Percentiles rank a stretch among this genome's conserved stretches.
Conservation (phyloP, 2,113 vertebrate genomes). For the Chamaea fasciata region DNA sequence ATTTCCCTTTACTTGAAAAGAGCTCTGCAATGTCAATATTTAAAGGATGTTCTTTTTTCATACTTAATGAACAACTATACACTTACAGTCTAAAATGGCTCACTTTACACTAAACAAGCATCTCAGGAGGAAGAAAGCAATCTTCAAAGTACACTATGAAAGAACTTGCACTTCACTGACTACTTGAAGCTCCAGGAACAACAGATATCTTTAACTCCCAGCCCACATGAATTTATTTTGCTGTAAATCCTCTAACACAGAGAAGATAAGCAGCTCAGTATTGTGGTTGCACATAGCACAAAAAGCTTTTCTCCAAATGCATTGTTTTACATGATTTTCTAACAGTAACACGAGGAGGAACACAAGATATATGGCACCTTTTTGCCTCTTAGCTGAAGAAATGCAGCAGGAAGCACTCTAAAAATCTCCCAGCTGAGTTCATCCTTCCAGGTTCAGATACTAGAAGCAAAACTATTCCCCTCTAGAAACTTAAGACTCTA, state of each 20-base stretch:
- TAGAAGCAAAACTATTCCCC: neutral
- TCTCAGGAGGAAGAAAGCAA: neutral
- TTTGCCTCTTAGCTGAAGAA: neutral
- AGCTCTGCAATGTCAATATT: neutral
- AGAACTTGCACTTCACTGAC: neutral
- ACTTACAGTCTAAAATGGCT: neutral
- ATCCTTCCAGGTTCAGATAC: neutral
- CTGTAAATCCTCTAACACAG: neutral
- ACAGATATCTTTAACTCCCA: neutral
- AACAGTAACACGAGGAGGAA: neutral
- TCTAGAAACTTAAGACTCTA: neutral
- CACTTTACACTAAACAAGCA: neutral
- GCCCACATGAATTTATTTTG: neutral
- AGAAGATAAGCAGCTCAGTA: neutral
- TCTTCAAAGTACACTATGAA: neutral
- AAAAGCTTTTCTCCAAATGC: neutral
- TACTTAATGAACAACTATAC: neutral
- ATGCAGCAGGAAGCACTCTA: neutral
- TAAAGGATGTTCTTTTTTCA: neutral
- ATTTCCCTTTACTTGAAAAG: neutral
- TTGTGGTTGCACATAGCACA: neutral
- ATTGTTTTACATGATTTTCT: neutral
- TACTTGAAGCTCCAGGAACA: neutral
- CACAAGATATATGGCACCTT: neutral
- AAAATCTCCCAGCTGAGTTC: neutral